Conservation (phyloP, 2,113 vertebrate genomes). For the Ptilonorhynchus violaceus region DNA sequence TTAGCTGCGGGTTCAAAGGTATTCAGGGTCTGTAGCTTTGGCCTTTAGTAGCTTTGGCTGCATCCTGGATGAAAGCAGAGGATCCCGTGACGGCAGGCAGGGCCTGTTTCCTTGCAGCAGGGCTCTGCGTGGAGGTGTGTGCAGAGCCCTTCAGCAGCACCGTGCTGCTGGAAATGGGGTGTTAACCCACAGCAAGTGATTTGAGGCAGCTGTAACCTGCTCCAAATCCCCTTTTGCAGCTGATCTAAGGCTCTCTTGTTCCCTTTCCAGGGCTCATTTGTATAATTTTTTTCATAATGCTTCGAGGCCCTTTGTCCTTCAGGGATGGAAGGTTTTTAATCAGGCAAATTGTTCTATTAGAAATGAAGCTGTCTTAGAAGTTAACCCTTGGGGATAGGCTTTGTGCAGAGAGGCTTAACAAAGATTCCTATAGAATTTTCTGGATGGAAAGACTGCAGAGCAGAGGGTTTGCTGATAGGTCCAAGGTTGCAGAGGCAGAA, state of each 20-base stretch:
- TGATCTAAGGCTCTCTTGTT: not conserved
- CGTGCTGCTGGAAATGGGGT: not conserved
- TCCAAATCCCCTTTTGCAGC: not conserved
- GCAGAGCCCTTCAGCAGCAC: not conserved
- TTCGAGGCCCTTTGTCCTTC: slow-evolving; percentile 23
- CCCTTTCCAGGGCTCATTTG: not conserved
- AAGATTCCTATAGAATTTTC: not conserved
- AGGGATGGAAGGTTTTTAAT: slow-evolving; percentile 32
- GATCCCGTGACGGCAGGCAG: not conserved
- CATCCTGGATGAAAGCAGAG: not conserved
- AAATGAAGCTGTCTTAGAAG: slow-evolving; percentile 33
- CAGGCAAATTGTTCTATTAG: slow-evolving; percentile 19
- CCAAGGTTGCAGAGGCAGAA: not conserved
- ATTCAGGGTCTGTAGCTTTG: not conserved
- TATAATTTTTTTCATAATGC: not conserved
- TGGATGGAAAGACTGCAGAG: not conserved
- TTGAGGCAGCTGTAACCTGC: not conserved
- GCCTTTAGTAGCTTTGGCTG: not conserved
- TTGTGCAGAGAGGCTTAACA: slow-evolving; percentile 12
- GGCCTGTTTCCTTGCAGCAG: not conserved
- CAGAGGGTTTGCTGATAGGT: not conserved
- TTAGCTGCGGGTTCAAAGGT: not conserved
- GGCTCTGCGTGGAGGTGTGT: not conserved
- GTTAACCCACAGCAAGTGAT: not conserved
- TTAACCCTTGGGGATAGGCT: not conserved